Conservation (phyloP, 2,113 vertebrate species). For the Hystrix brachyura region DNA sequence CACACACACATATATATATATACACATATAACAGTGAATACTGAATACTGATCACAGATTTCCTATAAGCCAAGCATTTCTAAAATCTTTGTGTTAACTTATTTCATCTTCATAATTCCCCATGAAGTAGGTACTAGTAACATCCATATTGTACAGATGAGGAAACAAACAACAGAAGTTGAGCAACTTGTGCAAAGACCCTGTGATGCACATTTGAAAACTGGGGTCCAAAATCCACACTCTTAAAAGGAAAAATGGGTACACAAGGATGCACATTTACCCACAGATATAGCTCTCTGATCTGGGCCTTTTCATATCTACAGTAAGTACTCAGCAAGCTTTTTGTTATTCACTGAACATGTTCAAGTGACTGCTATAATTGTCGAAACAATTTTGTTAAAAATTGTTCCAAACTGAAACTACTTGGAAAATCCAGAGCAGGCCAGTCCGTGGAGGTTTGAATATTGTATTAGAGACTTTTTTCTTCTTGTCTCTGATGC, state of each 20-base stretch:
- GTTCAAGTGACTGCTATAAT: slow-evolving; percentile 32
- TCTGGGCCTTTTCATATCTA: not conserved
- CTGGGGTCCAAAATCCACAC: not conserved
- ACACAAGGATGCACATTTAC: not conserved
- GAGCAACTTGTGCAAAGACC: not conserved
- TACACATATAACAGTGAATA: not conserved
- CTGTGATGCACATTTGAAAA: not conserved
- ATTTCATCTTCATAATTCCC: not conserved
- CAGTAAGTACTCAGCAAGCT: not conserved
- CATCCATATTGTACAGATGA: not conserved
- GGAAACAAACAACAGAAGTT: slow-evolving; percentile 16
- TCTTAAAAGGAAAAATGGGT: slow-evolving; percentile 11
- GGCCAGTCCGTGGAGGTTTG: slow-evolving; percentile 46
- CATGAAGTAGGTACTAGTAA: not conserved
- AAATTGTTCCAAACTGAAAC: not conserved
- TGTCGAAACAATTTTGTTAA: not conserved
- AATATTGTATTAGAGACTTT: slow-evolving; percentile 43
- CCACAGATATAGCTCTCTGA: not conserved
- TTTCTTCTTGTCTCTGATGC: slow-evolving; percentile 28
- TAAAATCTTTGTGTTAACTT: slow-evolving; percentile 9
- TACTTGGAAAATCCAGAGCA: slow-evolving; percentile 47
- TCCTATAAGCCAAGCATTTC: not conserved
- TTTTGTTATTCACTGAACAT: slow-evolving; percentile 42
- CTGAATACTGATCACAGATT: not conserved
- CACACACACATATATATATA: not conserved